phyloP scores from a whole-genome alignment of 2,113 vertebrate species.

The Scophthalmus maximus region DNA sequence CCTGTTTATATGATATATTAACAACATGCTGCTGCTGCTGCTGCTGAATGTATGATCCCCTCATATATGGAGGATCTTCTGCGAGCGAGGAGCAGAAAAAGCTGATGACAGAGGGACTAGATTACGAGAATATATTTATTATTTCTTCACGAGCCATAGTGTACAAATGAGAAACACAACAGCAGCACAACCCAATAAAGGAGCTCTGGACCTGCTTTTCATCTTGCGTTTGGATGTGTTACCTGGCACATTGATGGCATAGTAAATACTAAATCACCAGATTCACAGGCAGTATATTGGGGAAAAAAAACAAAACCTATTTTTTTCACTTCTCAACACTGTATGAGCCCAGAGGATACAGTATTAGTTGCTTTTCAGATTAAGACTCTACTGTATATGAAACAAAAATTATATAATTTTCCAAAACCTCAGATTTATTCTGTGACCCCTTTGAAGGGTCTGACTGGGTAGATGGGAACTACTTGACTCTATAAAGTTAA shows the following conservation, averaged over 20 bases:
- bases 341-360: neutral
- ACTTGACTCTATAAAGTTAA: too few species aligned
- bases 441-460: too few species aligned
- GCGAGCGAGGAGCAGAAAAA: conserved; percentile 14
- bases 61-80: conserved; percentile 12
- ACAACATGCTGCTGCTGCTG: conserved; percentile 22
- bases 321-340: too few species aligned
- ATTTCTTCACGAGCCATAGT: neutral
- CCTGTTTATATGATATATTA: conserved; percentile 39
- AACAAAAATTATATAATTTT: too few species aligned
- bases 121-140: neutral
- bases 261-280: conserved; percentile 7
- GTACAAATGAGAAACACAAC: conserved; percentile 13
- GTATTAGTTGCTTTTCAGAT: too few species aligned
- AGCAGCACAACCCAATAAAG: neutral
- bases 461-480: too few species aligned
- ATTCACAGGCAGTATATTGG: neutral
- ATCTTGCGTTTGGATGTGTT: neutral
- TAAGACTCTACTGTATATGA: too few species aligned
- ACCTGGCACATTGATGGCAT: conserved; percentile 13
- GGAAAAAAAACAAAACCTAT: neutral
- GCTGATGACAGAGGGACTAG: conserved; percentile 42
- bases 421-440: too few species aligned
- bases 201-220: conserved; percentile 1
- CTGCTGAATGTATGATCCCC: conserved; percentile 17